Base-by-base conservation (phyloP, 2,113 vertebrate species). In the Planiliza haematocheilus region DNA sequence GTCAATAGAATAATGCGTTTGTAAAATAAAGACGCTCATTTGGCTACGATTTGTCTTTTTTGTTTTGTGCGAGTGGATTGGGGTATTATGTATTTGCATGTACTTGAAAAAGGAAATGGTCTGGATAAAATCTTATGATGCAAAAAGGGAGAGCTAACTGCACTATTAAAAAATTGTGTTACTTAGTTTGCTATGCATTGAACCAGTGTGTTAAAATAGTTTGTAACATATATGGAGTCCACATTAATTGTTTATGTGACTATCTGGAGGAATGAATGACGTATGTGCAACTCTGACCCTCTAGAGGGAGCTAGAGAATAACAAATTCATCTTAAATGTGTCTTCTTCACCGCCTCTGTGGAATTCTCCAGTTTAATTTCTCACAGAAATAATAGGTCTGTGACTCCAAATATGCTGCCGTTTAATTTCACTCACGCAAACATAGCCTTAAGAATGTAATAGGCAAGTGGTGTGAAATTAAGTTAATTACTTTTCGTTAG, bases 1-100 rank as follows among this genome's bases (percentile, higher is more conserved):
- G 95, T 97, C 95, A 94, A 96, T 96, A 94, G 91, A 95, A 94
- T 91, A 94, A 94, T 97, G 91, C 96, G 95, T 97, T 98, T 98
- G 95, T 99, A 98, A 98, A 95, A 99, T 99, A 99, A 99, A 99
- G 95, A 95, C 94, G 97, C 97, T 97, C 95, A 95, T 97, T 95
- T 95, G 96, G 96, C 96, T 94, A 90, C 77, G 48, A 56, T 78
- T 87, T 86, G 85, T 82, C 75, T 76, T 81, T 73, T 81, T 42
- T 76, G 36, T 77, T 37, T 65, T 46, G 56, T 38, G 11, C 12
- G n/a, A 41, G 13, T 67, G 2, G 2, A 34, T 58, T 63, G 3
- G 13, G 38, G 52, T 21, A 16, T 18, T 49, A 6, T 65, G 12
- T 49, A 4, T 30, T 37, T 37, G 38, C 2, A 17, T 55, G 39